Evolutionary conservation across 2,797 vertebrate genomes (phyloP), one percentile per base, ranked within the genome.

Genomic region (Numenius phaeopus): DNA sequence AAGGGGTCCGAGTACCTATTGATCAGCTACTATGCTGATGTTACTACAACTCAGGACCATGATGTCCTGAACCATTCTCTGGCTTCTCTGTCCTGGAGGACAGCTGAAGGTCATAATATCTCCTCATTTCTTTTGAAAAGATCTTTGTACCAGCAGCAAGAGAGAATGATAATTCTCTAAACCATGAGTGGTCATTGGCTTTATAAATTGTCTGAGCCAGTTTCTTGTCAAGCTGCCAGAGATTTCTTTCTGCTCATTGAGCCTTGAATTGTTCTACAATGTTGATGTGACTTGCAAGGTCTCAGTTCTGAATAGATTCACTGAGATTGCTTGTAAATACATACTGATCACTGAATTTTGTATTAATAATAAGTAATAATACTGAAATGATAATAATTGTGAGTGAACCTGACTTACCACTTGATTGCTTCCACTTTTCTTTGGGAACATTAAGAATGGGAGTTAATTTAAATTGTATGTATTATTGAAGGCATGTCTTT

Each of bases 381-480:
- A 84, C 18, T 66, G 47, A 88, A 93, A 83, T 86, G 30, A 88
- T 93, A 89, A 94, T 89, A 92, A 94, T 89, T 94, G 69, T 83
- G 76, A 86, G 29, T 54, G 67, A 97, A 93, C 54, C 75, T 95
- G 78, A 91, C 76, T 95, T 94, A 92, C 30, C 24, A 55, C 54
- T 93, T 96, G 89, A 96, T 55, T 91, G 76, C 78, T 91, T 94
- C 93, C 37, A 92, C 81, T 96, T 94, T 96, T 94, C 81, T 87
- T 82, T 64, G 29, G 66, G 76, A 95, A 49, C 9, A 66, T 94
- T 97, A 97, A 91, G 88, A 96, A 94, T 81, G 79, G 30, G 40
- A 95, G 70, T 95, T 97, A 97, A 97, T 97, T 97, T 95, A 96
- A 97, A 91, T 87, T 67, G 47, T 87, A 95, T 97, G 40, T 87